A percentile compares a stretch with the other conserved stretches of the same genome.
These are phyloP conservation scores for Tragelaphus buxtoni DNA, from an alignment of 2,113 vertebrate genomes.

Conservation along the genomic window DNA sequence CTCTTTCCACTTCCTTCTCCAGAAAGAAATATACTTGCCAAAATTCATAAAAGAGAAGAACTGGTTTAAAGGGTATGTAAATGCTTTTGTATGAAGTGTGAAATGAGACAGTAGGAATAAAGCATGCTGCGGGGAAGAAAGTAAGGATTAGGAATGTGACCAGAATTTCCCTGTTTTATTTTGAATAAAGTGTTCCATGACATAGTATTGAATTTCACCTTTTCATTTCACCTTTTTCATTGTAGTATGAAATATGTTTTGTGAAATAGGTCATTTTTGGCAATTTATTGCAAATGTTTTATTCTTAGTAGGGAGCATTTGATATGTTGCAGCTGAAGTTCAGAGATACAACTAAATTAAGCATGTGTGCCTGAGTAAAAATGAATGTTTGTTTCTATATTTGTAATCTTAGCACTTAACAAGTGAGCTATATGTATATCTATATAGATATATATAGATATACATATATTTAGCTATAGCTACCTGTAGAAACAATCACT, in stretches of 20 bases:
- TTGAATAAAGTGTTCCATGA: background rate
- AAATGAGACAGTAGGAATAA: background rate
- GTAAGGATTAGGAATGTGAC: background rate
- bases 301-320: constrained; percentile 23
- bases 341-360: constrained; percentile 12
- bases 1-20: background rate
- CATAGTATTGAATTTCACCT: constrained; percentile 27
- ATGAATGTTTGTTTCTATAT: constrained; percentile 25
- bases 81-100: background rate
- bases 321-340: background rate
- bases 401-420: constrained; percentile 7
- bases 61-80: background rate
- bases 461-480: background rate
- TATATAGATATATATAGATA: background rate
- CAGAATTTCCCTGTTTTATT: background rate
- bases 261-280: background rate
- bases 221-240: constrained; percentile 38
- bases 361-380: background rate
- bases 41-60: constrained; percentile 28
- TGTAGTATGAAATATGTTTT: constrained; percentile 28
- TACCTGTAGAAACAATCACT: background rate
- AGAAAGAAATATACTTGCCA: background rate
- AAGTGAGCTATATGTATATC: background rate
- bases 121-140: background rate
- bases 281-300: background rate